phyloP scores from a whole-genome alignment of 2,113 vertebrate species.

The Sula dactylatra region DNA sequence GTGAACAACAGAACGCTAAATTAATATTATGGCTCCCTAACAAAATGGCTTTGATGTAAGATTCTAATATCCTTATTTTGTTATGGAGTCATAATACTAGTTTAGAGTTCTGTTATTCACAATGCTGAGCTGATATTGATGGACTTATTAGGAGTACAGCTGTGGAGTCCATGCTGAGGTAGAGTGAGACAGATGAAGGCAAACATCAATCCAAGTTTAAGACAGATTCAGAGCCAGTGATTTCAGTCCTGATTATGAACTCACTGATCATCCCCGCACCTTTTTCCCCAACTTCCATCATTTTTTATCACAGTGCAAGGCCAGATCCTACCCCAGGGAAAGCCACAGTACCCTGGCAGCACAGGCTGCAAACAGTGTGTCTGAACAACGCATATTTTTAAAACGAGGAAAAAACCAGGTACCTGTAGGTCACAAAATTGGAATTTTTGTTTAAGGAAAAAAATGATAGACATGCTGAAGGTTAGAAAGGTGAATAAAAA shows the following conservation, averaged over 20 bases:
- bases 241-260: not conserved
- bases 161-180: not conserved
- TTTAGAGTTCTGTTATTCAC: not conserved
- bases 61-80: not conserved
- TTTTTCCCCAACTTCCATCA: not conserved
- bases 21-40: not conserved
- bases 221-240: not conserved
- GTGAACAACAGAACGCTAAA: not conserved
- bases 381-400: not conserved
- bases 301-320: not conserved
- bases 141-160: not conserved
- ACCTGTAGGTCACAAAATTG: accelerated
- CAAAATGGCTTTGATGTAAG: not conserved
- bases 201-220: not conserved
- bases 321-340: not conserved
- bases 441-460: not conserved
- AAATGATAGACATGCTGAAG: accelerated
- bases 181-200: not conserved
- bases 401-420: not conserved
- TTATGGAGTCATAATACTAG: not conserved
- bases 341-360: not conserved
- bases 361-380: not conserved
- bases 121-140: not conserved
- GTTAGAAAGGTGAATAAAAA: not conserved
- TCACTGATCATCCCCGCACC: not conserved